Conservation (phyloP, 2,888 invertebrate genomes). For the Sarcophaga caerulescens region DNA sequence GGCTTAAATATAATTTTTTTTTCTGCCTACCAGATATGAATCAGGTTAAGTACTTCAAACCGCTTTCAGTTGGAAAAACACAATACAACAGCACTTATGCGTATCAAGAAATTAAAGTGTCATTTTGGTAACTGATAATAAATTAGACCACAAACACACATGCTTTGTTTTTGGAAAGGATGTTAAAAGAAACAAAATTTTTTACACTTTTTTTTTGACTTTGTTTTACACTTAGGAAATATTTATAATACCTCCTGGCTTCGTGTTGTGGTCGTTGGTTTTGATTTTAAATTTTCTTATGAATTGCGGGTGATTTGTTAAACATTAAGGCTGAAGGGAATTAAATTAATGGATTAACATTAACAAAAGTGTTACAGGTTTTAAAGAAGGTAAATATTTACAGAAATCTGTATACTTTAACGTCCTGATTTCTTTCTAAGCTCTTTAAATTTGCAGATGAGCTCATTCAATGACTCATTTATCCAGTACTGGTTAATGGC, state of each 20-base stretch:
- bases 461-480: no score
- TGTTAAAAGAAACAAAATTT: conserved; percentile 4
- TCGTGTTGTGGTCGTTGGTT: not conserved
- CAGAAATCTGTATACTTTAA: no score
- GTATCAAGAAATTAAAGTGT: conserved; percentile 47
- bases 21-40: conserved; percentile 53
- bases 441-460: no score
- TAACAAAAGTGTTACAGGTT: conserved; percentile 1
- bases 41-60: conserved; percentile 62
- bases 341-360: conserved; percentile 28
- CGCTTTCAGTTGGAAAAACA: not conserved
- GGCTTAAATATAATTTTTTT: conserved; percentile 48
- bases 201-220: not conserved
- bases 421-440: no score
- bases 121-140: conserved; percentile 59
- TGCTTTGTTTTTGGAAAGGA: conserved; percentile 12
- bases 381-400: no score
- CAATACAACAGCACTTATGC: conserved; percentile 26
- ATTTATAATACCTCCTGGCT: not conserved
- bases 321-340: conserved; percentile 33
- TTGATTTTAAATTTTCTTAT: conserved; percentile 12
- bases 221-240: not conserved
- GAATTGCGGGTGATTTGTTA: conserved; percentile 34
- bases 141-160: conserved; percentile 45
- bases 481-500: no score